Evolutionary conservation across 1,140 invertebrate genomes (phyloP).

Genomic region (Agrypnia vestita): DNA sequence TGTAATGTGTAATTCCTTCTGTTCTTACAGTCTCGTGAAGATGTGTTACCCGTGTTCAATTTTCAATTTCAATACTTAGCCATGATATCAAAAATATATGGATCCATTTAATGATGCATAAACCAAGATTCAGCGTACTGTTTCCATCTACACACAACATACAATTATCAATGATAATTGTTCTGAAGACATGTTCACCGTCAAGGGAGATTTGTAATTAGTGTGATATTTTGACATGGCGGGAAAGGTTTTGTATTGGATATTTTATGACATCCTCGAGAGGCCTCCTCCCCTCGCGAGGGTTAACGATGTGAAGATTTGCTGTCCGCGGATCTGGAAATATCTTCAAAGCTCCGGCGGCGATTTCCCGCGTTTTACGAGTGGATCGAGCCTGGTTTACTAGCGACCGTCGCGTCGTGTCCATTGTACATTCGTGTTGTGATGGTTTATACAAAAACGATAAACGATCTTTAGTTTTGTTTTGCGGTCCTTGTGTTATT

Average conservation of each 20-base stretch:
- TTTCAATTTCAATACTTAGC: no score
- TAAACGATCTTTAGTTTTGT: constrained; percentile 24
- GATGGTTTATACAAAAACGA: not conserved
- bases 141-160: no score
- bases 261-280: constrained; percentile 18
- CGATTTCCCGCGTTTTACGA: constrained; percentile 15
- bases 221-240: not conserved
- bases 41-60: no score
- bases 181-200: no score
- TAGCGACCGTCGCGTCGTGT: not conserved
- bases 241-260: constrained; percentile 7
- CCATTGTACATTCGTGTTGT: constrained; percentile 10
- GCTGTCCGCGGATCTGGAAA: constrained; percentile 3
- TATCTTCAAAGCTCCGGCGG: constrained; percentile 15
- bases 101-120: no score
- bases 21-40: no score
- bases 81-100: no score
- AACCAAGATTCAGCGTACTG: no score
- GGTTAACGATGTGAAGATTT: constrained; percentile 15
- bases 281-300: not conserved
- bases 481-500: constrained; percentile 1
- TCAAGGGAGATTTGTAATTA: not conserved
- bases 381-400: constrained; percentile 2
- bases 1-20: no score
- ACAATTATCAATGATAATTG: no score